Evolutionary conservation across 2,888 invertebrate genomes (phyloP).

Genomic region (Brassicogethes aeneus): DNA sequence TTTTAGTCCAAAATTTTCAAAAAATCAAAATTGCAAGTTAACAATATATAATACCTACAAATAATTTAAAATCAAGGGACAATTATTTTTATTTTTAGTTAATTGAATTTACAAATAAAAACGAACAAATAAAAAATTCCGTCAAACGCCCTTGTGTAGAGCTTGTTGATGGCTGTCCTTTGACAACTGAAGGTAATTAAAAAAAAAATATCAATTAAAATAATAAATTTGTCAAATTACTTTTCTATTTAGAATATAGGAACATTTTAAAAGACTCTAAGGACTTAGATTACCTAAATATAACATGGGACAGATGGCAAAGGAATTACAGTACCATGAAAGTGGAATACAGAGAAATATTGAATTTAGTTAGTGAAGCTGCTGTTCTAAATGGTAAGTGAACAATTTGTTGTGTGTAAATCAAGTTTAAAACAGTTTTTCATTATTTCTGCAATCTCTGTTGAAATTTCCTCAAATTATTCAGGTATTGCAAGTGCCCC

Average conservation of each 20-base stretch:
- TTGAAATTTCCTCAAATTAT: too few species aligned
- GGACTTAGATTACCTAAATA: slow-evolving; percentile 18
- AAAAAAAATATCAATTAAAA: not conserved
- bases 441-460: slow-evolving; percentile 11
- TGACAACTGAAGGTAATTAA: not conserved
- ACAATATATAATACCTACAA: too few species aligned
- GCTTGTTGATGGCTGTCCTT: not conserved
- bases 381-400: slow-evolving; percentile 26
- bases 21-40: too few species aligned
- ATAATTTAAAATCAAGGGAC: too few species aligned
- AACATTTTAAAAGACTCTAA: slow-evolving; percentile 20
- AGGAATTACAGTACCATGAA: slow-evolving; percentile 13
- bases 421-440: not conserved
- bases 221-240: too few species aligned
- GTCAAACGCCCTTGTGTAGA: slow-evolving; percentile 4
- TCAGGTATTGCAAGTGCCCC: slow-evolving; percentile 41
- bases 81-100: slow-evolving; percentile 18
- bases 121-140: slow-evolving; percentile 12
- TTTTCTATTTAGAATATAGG: slow-evolving; percentile 14
- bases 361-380: slow-evolving; percentile 25
- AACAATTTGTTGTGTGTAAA: slow-evolving; percentile 5
- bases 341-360: slow-evolving; percentile 18
- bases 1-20: too few species aligned
- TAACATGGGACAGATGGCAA: slow-evolving; percentile 29
- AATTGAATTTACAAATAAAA: slow-evolving; percentile 12